Conservation (phyloP, 2,888 invertebrate genomes). For the Oxyscelio sp. region DNA sequence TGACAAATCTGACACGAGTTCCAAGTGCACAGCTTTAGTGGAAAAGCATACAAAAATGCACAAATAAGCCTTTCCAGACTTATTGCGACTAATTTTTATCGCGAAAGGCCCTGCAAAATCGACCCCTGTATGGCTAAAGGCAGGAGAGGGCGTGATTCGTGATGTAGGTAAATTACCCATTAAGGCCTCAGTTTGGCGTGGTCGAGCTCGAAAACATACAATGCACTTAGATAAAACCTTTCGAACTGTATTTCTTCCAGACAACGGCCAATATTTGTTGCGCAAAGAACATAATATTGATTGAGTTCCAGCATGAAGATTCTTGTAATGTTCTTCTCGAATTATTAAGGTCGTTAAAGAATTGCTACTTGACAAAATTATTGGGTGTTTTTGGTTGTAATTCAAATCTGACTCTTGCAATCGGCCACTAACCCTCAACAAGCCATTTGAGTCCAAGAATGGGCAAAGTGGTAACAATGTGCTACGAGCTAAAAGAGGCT, state of each 20-base stretch:
- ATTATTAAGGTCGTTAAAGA: constrained; percentile 29
- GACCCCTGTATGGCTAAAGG: constrained; percentile 1
- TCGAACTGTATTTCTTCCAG: neutral
- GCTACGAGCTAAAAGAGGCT: neutral
- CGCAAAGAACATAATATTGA: constrained; percentile 3
- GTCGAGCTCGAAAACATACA: neutral
- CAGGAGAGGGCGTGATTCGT: neutral
- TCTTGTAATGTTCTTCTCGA: constrained; percentile 35
- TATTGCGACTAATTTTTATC: constrained; percentile 11
- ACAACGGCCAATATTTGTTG: neutral
- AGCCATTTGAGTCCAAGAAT: constrained; percentile 30
- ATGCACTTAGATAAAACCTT: neutral
- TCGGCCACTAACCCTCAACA: constrained; percentile 41
- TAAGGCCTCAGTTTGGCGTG: no score
- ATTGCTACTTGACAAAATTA: constrained; percentile 26
- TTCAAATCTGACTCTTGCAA: constrained; percentile 19
- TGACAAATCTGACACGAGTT: constrained; percentile 15
- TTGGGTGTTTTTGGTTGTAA: constrained; percentile 17
- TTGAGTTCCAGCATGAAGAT: constrained; percentile 52
- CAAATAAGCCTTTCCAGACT: constrained; percentile 9
- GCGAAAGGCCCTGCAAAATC: neutral
- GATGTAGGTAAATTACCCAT: no score
- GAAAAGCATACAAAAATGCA: constrained; percentile 16
- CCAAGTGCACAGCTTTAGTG: constrained; percentile 15
- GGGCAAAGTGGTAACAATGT: constrained; percentile 5